A percentile compares a stretch with the other conserved stretches of the same genome.
phyloP scores from a whole-genome alignment of 1,140 invertebrate species.

The Pteromalus puparum region DNA sequence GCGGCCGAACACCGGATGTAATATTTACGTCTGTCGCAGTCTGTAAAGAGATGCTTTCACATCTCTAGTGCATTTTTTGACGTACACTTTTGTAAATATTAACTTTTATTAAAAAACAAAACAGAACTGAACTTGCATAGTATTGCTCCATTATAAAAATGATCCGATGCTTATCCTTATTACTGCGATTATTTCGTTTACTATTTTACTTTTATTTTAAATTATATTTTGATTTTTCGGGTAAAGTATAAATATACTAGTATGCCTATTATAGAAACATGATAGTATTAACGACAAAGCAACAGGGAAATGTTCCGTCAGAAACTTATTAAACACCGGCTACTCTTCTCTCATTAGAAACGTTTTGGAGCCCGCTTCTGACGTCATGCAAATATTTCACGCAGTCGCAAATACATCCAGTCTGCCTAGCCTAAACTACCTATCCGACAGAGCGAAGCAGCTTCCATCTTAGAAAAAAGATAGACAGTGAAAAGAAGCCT shows the following conservation, averaged over 20 bases:
- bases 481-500: not conserved
- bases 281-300: too few species aligned
- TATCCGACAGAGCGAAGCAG: not conserved
- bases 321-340: too few species aligned
- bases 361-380: not conserved
- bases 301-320: too few species aligned
- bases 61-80: constrained; percentile 16
- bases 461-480: constrained; percentile 1
- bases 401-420: not conserved
- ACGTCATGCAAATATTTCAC: not conserved
- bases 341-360: too few species aligned
- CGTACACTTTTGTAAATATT: constrained; percentile 52
- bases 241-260: not conserved
- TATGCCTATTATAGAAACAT: too few species aligned
- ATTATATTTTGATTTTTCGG: not conserved
- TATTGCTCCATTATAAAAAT: not conserved
- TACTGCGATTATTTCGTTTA: not conserved
- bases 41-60: constrained; percentile 26
- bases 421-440: not conserved
- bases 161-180: not conserved
- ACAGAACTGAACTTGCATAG: constrained; percentile 19
- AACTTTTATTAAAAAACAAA: constrained; percentile 50
- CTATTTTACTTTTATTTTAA: not conserved
- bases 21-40: constrained; percentile 27
- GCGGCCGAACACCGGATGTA: not conserved